Percentiles rank a stretch among this genome's conserved stretches.
phyloP scores from a whole-genome alignment of 2,113 vertebrate species.

The Megatriorchis doriae region DNA sequence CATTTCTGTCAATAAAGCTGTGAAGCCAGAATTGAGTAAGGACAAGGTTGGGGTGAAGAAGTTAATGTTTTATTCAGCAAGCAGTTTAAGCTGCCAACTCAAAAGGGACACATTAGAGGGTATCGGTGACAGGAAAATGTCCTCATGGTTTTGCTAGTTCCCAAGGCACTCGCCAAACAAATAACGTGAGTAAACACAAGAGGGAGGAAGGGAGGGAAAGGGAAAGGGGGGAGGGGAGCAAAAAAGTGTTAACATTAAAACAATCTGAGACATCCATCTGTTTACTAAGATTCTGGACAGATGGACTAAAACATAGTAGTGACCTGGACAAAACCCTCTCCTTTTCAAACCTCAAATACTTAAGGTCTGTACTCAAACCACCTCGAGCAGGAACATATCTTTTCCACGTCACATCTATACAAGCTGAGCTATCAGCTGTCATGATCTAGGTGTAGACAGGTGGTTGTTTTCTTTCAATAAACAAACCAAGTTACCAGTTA shows the following conservation, averaged over 20 bases:
- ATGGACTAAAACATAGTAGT: slow-evolving; percentile 18
- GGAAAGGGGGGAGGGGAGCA: slow-evolving; percentile 11
- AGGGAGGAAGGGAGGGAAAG: slow-evolving; percentile 65
- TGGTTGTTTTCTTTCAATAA: slow-evolving; percentile 60
- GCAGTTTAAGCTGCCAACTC: slow-evolving; percentile 98
- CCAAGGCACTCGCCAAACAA: slow-evolving; percentile 91
- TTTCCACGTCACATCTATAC: background rate
- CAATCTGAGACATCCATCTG: slow-evolving; percentile 55
- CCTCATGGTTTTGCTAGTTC: slow-evolving; percentile 98
- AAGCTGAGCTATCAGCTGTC: slow-evolving; percentile 37
- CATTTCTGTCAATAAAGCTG: slow-evolving; percentile 92
- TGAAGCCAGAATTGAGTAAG: slow-evolving; percentile 88
- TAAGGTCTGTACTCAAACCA: background rate
- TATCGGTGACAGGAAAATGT: slow-evolving; percentile 99
- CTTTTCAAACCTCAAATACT: slow-evolving; percentile 13
- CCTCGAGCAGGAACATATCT: background rate
- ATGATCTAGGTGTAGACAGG: slow-evolving; percentile 41
- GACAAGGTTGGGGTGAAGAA: slow-evolving; percentile 88
- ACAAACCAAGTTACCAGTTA: slow-evolving; percentile 40
- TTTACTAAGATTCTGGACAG: slow-evolving; percentile 27
- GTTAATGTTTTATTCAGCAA: slow-evolving; percentile 99
- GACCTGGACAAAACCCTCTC: slow-evolving; percentile 21
- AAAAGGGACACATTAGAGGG: slow-evolving; percentile 97
- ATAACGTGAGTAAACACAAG: slow-evolving; percentile 80
- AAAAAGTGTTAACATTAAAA: slow-evolving; percentile 72